Percentiles rank a stretch among this genome's conserved stretches.
Evolutionary conservation across 2,888 invertebrate genomes (phyloP).

Genomic region (Rhagonycha lutea): DNA sequence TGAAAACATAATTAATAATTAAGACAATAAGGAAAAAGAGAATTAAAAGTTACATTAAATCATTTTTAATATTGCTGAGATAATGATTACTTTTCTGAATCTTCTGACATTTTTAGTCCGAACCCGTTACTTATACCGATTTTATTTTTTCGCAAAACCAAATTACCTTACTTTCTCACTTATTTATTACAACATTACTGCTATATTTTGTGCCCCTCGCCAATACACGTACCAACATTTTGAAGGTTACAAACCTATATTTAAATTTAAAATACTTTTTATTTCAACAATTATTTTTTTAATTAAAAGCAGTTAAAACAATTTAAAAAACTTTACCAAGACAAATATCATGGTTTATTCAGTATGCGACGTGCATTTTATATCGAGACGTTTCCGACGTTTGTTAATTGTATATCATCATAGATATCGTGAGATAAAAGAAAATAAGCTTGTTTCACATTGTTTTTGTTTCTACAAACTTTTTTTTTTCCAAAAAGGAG

Average conservation of each 20-base stretch:
- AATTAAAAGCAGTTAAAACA: not conserved
- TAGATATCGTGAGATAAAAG: conserved; percentile 28
- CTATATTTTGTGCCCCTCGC: not conserved
- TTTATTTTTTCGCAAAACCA: conserved; percentile 9
- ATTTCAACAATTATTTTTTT: not conserved
- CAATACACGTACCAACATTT: not conserved
- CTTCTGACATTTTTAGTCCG: conserved; percentile 8
- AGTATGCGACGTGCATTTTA: conserved; percentile 23
- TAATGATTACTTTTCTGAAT: conserved; percentile 15
- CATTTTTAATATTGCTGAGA: conserved; percentile 13
- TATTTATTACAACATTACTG: conserved; percentile 2
- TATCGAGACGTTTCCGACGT: conserved; percentile 8
- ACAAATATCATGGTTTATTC: conserved; percentile 29
- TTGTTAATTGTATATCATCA: conserved; percentile 32
- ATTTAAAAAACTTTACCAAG: not conserved
- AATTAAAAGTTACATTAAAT: conserved; percentile 4
- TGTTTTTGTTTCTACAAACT: conserved; percentile 11
- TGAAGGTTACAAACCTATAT: not conserved
- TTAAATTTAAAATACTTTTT: not conserved
- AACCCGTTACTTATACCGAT: conserved; percentile 13
- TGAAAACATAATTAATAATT: not conserved
- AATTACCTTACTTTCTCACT: conserved; percentile 8
- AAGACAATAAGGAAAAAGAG: not conserved
- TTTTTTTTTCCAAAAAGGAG: not conserved
- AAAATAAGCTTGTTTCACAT: conserved; percentile 18